Evolutionary conservation across 2,888 invertebrate genomes (phyloP).

Genomic region (Hypsopygia costalis): DNA sequence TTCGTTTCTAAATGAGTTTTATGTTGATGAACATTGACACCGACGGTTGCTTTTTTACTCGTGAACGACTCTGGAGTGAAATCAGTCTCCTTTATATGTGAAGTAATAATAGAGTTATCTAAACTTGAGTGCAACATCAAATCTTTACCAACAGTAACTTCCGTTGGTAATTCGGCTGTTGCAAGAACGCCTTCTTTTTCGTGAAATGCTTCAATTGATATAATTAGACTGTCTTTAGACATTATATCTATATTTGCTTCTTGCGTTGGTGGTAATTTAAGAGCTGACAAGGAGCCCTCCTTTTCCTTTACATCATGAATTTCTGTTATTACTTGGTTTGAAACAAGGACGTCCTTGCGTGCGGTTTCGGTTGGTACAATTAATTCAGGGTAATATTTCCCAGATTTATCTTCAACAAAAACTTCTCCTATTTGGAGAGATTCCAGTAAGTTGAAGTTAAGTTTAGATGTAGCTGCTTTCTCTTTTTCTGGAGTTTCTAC

Average conservation of each 20-base stretch:
- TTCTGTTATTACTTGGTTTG: constrained; percentile 83
- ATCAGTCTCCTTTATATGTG: constrained; percentile 83
- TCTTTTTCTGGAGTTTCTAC: constrained; percentile 68
- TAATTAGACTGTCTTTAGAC: constrained; percentile 81
- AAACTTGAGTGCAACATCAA: constrained; percentile 73
- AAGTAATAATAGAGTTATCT: constrained; percentile 81
- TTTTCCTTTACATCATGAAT: constrained; percentile 84
- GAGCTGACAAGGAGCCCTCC: constrained; percentile 82
- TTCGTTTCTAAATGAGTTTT: constrained; percentile 80
- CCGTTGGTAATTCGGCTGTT: constrained; percentile 41
- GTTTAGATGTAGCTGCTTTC: constrained; percentile 76
- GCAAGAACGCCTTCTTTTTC: constrained; percentile 84
- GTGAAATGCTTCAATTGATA: constrained; percentile 77
- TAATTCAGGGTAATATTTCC: constrained; percentile 88
- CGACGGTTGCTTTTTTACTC: constrained; percentile 79
- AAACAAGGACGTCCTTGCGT: constrained; percentile 82
- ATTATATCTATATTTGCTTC: constrained; percentile 81
- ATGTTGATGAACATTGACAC: constrained; percentile 82
- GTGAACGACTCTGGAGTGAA: constrained; percentile 66
- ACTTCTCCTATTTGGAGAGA: constrained; percentile 85
- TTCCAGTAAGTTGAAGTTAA: constrained; percentile 83
- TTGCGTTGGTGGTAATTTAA: constrained; percentile 81
- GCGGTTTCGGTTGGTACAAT: constrained; percentile 90
- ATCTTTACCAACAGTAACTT: constrained; percentile 52
- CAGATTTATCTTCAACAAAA: constrained; percentile 85